Evolutionary conservation across 2,888 invertebrate genomes (phyloP).

Genomic region (Elegia similella): DNA sequence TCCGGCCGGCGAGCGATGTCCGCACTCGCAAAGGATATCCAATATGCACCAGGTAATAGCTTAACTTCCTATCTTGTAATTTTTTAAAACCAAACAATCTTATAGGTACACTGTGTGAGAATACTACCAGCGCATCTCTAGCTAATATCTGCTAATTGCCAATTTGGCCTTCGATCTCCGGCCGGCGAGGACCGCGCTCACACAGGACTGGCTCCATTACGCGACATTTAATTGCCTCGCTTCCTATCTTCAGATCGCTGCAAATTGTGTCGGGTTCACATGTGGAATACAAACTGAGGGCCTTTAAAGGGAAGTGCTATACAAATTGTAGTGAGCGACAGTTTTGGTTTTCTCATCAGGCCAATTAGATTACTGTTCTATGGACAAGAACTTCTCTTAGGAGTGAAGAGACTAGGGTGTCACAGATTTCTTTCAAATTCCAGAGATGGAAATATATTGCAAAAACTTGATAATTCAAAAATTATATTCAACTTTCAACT

Average conservation of each 20-base stretch:
- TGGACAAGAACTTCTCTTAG: no score
- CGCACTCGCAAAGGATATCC: slow-evolving; percentile 20
- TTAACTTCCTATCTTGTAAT: slow-evolving; percentile 10
- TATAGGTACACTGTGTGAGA: no score
- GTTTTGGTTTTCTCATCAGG: no score
- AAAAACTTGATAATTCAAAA: no score
- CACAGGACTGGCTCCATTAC: slow-evolving; percentile 14
- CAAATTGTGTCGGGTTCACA: slow-evolving; percentile 17
- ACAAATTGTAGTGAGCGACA: no score
- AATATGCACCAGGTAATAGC: slow-evolving; percentile 13
- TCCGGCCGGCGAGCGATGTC: slow-evolving; percentile 52
- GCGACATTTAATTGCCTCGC: slow-evolving; percentile 13
- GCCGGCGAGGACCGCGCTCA: slow-evolving; percentile 35
- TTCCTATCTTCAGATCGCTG: slow-evolving; percentile 12
- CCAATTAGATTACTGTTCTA: no score
- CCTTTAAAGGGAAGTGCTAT: not conserved
- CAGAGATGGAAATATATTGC: no score
- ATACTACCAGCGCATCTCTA: no score
- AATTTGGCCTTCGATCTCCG: slow-evolving; percentile 74
- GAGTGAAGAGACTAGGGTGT: no score
- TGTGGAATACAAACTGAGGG: slow-evolving; percentile 2
- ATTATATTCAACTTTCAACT: no score
- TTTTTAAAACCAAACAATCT: not conserved
- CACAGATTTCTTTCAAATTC: no score
- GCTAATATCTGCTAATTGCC: slow-evolving; percentile 66